Base-by-base conservation (phyloP, 1,140 invertebrate species). In the Magallana ariakensis region DNA sequence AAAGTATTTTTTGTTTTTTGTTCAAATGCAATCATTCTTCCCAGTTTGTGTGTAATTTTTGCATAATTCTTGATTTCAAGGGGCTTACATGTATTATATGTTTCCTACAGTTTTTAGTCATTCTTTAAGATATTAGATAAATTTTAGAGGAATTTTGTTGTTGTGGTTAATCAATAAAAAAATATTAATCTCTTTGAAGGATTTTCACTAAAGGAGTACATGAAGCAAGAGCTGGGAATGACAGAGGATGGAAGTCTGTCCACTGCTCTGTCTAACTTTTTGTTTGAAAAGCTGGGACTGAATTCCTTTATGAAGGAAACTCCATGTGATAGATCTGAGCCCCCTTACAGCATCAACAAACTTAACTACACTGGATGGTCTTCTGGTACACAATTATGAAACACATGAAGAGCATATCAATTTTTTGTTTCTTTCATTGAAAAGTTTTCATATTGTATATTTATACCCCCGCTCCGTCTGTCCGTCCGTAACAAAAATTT, bases 301-400 rank as follows among this genome's bases (percentile, higher is more conserved):
- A 56, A 82, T n/a, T 56, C 80, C 15, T 82, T 82, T 22, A 54
- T 82, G 54, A 54, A 82, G 15, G 46, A 82, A 10, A n/a, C 55
- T 10, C 54, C 80, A 22, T 82, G 80, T 82, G 46, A 82, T 15
- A 82, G 80, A 16, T 55, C 80, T 0, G 80, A 75, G 22, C 66
- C 66, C 33, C 66, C 66, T 5, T 75, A 75, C 22, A 75, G 66
- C 22, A 75, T 75, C 66, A 75, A 75, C 66, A 75, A 26, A 26
- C 66, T 75, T 7, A 75, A 75, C 66, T 75, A 75, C 66, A 56
- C 46, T n/a, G 80, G 80, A 55, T 82, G 80, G 80, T 55, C 80
- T 10, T 82, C 46, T 82, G 80, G 80, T 55, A 56, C 6, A 22
- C 4, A 26, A 7, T n/a, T n/a, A n/a, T n/a, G n/a, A 80, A 2